Base-by-base conservation (phyloP, 2,888 invertebrate species). In the Drosophila setosimentum region DNA sequence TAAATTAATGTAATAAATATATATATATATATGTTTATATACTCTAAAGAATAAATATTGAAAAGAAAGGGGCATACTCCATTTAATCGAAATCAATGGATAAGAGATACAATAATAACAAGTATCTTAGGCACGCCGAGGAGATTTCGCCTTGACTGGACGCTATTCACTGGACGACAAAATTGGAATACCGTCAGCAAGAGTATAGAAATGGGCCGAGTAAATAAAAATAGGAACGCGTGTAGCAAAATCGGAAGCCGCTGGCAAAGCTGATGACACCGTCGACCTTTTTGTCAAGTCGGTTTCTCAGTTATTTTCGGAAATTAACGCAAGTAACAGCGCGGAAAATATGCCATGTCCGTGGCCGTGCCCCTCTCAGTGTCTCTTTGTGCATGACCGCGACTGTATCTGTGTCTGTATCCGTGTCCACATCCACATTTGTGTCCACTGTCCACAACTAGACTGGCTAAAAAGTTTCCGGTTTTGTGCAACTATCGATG, bases 261-360 rank as follows among this genome's bases (percentile, higher is more conserved):
- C 51, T 62, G 75, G 51, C 51, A 62, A 66, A 60, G 45, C 45
- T 65, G 78, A 64, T 63, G 78, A 76, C 67, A 53, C 40, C 80
- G 40, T 57, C 72, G 67, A 78, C 78, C 80, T 49, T 78, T 76
- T 40, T 68, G 55, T 33, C 48, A 45, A 40, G 59, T 62, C 59
- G 59, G 45, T 50, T 73, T 32, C 62, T 66, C 58, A 48, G 45
- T 67, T 73, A 37, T 49, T 63, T 64, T 59, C 57, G 59, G 60
- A 79, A 89, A 89, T 89, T 89, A 89, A 76, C 72, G 66, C 84
- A 82, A 80, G 82, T 82, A 86, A 86, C 89, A 87, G 80, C 74
- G 77, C 78, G 89, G 89, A 86, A 89, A 86, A 89, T 83, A 80
- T 86, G 83, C 80, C 75, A 70, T 80, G 75, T 88, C 83, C 83